These are phyloP conservation scores for Oxyteleia sp. DNA, from an alignment of 2,888 invertebrate species.

Conservation along the genomic window DNA sequence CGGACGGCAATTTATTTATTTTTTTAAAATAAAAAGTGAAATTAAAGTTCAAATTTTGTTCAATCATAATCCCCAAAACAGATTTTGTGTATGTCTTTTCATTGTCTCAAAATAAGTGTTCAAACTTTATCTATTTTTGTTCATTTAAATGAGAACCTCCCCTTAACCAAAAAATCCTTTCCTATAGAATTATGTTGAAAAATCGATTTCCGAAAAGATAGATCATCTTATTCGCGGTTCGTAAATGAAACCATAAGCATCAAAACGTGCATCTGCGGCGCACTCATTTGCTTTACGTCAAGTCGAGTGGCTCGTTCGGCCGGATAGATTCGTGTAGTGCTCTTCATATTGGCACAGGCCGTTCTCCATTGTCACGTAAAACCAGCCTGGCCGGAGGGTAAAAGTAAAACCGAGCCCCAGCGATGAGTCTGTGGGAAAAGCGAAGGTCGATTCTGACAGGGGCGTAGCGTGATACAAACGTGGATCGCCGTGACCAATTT, in stretches of 20 bases:
- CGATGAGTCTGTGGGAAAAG: slow-evolving; percentile 84
- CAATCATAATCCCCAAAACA: too few relatives aligned
- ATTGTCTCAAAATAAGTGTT: too few relatives aligned
- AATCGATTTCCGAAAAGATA: slow-evolving; percentile 21
- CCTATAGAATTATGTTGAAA: too few relatives aligned
- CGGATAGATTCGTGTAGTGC: slow-evolving; percentile 73
- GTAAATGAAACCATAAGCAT: slow-evolving; percentile 66
- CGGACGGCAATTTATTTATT: too few relatives aligned
- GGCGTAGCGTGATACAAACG: slow-evolving; percentile 84
- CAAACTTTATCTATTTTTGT: too few relatives aligned
- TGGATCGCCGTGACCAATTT: slow-evolving; percentile 85
- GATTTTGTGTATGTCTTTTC: too few relatives aligned
- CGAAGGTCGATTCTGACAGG: slow-evolving; percentile 84
- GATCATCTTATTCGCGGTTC: slow-evolving; percentile 41
- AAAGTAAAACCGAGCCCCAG: slow-evolving; percentile 53
- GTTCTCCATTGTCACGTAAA: slow-evolving; percentile 71
- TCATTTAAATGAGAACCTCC: too few relatives aligned
- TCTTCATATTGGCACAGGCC: slow-evolving; percentile 71
- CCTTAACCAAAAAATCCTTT: too few relatives aligned
- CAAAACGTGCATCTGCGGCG: slow-evolving; percentile 69
- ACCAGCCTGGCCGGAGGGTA: slow-evolving; percentile 62
- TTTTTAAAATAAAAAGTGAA: too few relatives aligned
- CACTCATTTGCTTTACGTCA: slow-evolving; percentile 71
- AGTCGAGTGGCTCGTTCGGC: slow-evolving; percentile 70
- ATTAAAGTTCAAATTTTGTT: too few relatives aligned